Evolutionary conservation across 2,797 vertebrate genomes (phyloP).

Genomic region (Gobio occitaniae): DNA sequence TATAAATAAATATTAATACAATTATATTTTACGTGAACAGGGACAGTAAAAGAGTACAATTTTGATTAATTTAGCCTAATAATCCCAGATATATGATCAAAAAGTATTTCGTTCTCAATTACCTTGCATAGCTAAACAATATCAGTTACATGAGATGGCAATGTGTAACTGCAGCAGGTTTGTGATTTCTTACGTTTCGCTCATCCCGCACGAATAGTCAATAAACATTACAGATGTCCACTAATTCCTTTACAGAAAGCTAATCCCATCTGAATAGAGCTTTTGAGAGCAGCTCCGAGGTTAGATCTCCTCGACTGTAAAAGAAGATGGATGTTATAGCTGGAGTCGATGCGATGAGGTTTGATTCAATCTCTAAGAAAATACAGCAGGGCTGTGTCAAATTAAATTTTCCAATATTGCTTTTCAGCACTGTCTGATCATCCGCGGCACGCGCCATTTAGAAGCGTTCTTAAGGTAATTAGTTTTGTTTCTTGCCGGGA

Average conservation of each 20-base stretch:
- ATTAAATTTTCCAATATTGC: constrained; percentile 44
- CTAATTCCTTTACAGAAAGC: constrained; percentile 15
- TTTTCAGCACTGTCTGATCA: constrained; percentile 40
- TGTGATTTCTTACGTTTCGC: background rate
- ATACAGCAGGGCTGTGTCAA: constrained; percentile 36
- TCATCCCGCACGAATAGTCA: constrained; percentile 8
- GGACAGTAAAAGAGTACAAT: background rate
- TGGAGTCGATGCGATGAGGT: constrained; percentile 32
- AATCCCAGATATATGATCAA: background rate
- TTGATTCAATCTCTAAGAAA: constrained; percentile 49
- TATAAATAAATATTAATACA: background rate
- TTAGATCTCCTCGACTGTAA: constrained; percentile 1
- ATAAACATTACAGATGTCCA: constrained; percentile 30
- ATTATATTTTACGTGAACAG: background rate
- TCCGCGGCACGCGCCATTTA: background rate
- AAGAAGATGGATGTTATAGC: constrained; percentile 26
- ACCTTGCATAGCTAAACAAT: background rate
- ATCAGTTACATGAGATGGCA: background rate
- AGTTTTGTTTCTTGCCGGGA: constrained; percentile 28
- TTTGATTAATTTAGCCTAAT: too few relatives aligned
- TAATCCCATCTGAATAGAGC: constrained; percentile 14
- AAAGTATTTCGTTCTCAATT: background rate
- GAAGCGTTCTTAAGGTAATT: constrained; percentile 28
- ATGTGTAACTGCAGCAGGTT: background rate
- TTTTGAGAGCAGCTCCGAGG: background rate